These are phyloP conservation scores for Scolopax bukidnonensis DNA, from an alignment of 2,797 vertebrate species.

Conservation along the genomic window DNA sequence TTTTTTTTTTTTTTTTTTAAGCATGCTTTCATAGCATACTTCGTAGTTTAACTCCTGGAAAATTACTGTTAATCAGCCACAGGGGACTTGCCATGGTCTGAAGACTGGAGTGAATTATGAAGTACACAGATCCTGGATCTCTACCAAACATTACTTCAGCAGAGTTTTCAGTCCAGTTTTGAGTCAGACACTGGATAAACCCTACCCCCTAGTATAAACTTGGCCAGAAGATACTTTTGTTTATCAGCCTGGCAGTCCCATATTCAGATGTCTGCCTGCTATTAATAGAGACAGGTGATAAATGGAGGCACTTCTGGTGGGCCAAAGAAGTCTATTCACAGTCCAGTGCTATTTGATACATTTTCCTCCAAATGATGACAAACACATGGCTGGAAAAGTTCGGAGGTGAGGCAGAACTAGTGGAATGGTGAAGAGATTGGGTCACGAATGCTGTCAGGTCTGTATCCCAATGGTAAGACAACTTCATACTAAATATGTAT, in stretches of 20 bases:
- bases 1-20: no score
- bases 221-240: neutral
- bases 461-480: neutral
- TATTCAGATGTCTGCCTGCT: neutral
- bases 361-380: neutral
- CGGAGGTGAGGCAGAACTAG: neutral
- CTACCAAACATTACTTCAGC: constrained; percentile 30
- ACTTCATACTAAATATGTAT: neutral
- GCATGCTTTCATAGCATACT: neutral
- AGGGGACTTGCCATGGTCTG: neutral
- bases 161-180: neutral
- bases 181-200: neutral
- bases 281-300: neutral
- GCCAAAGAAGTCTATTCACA: neutral
- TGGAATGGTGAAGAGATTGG: neutral
- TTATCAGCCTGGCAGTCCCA: neutral
- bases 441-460: neutral
- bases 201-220: neutral
- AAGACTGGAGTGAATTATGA: constrained; percentile 2
- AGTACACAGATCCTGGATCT: neutral
- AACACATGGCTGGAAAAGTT: neutral
- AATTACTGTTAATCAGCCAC: neutral
- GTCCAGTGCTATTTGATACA: neutral
- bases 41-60: neutral
- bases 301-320: neutral